phyloP scores from a whole-genome alignment of 2,113 vertebrate genomes.

The Elgaria multicarinata region DNA sequence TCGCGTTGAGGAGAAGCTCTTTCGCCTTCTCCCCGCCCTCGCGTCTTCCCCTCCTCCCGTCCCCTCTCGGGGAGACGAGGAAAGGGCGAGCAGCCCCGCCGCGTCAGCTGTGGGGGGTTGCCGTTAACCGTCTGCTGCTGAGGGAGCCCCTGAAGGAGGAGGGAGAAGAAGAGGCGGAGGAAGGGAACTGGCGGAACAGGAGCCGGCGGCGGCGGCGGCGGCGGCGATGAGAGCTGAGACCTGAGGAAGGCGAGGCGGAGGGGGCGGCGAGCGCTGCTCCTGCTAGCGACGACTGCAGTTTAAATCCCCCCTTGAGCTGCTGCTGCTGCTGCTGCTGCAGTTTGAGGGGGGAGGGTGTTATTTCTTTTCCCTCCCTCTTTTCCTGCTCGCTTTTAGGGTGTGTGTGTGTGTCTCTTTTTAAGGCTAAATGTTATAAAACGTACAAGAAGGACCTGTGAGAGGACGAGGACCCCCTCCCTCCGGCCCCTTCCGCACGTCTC shows the following conservation, averaged over 20 bases:
- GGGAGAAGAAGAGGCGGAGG: slow-evolving; percentile 27
- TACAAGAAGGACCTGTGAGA: not conserved
- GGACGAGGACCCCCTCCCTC: not conserved
- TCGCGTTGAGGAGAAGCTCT: slow-evolving; percentile 23
- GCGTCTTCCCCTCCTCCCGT: not conserved
- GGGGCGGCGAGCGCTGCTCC: slow-evolving; percentile 25
- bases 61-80: not conserved
- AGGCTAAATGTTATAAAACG: not conserved
- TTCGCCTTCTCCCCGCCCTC: slow-evolving; percentile 45
- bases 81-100: not conserved
- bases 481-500: not conserved
- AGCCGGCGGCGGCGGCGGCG: slow-evolving; percentile 22
- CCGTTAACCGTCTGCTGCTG: slow-evolving; percentile 17
- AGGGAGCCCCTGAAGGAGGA: slow-evolving; percentile 39
- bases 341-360: slow-evolving; percentile 51
- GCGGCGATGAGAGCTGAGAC: slow-evolving; percentile 59
- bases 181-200: not conserved
- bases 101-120: not conserved
- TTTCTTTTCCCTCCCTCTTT: slow-evolving; percentile 12
- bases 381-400: not conserved
- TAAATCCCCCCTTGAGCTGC: slow-evolving; percentile 55
- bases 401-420: not conserved
- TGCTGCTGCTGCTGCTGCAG: slow-evolving; percentile 52
- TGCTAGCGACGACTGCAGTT: slow-evolving; percentile 38
- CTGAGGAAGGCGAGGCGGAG: slow-evolving; percentile 42